Evolutionary conservation across 2,113 vertebrate genomes (phyloP).

Genomic region (Aythya baeri): DNA sequence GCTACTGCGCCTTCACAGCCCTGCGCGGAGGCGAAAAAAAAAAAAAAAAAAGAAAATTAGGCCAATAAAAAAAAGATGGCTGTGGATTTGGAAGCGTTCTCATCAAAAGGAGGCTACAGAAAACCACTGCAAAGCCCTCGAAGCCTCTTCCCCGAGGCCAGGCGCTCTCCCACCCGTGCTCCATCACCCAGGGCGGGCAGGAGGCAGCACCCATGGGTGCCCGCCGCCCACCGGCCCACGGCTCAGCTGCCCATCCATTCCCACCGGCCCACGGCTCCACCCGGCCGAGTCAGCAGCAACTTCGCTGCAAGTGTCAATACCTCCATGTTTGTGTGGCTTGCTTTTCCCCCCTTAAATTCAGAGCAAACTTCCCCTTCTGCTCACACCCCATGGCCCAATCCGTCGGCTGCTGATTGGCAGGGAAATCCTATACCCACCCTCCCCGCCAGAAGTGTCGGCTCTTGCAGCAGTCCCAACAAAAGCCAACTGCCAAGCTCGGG

Average conservation of each 20-base stretch:
- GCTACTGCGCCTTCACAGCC: neutral
- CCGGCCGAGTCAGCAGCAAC: slow-evolving; percentile 53
- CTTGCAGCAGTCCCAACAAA: slow-evolving; percentile 81
- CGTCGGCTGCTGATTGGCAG: slow-evolving; percentile 76
- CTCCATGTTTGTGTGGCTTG: slow-evolving; percentile 34
- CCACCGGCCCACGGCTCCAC: slow-evolving; percentile 34
- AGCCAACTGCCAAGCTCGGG: slow-evolving; percentile 75
- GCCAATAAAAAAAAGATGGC: neutral
- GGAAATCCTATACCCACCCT: slow-evolving; percentile 76
- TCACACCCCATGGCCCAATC: slow-evolving; percentile 66
- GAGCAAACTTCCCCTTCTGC: slow-evolving; percentile 67
- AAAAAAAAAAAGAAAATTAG: neutral
- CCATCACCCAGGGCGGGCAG: neutral
- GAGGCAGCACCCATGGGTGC: neutral
- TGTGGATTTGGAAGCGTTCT: neutral
- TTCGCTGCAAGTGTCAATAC: slow-evolving; percentile 58
- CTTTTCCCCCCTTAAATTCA: slow-evolving; percentile 47
- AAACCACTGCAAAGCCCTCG: neutral
- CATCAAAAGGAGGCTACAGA: neutral
- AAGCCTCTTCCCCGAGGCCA: slow-evolving; percentile 23
- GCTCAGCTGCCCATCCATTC: slow-evolving; percentile 1
- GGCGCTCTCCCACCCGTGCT: neutral
- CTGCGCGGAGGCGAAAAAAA: neutral
- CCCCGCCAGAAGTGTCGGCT: slow-evolving; percentile 79
- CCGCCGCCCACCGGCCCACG: neutral